These are phyloP conservation scores for Acanthis flammea DNA, from an alignment of 2,797 vertebrate genomes.

Conservation along the genomic window DNA sequence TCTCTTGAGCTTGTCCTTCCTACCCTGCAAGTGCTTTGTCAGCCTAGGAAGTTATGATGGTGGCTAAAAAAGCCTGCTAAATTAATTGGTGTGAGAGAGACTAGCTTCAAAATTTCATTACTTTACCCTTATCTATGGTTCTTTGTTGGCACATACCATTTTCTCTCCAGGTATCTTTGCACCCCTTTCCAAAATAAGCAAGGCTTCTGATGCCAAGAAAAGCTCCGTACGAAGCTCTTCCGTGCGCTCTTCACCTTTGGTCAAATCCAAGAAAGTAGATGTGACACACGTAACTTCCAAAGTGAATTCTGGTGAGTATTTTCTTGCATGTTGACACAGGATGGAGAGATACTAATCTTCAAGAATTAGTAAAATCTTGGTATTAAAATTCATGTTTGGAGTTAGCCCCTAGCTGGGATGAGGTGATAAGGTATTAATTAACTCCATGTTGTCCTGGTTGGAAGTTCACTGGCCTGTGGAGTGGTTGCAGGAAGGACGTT, in stretches of 20 bases:
- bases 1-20: background rate
- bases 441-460: rapidly evolving
- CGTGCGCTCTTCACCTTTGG: constrained; percentile 48
- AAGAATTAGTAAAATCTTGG: background rate
- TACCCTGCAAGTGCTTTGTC: background rate
- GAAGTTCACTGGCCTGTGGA: background rate
- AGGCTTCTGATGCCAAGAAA: constrained; percentile 82
- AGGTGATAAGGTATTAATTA: background rate
- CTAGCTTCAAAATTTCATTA: background rate
- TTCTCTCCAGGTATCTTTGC: constrained; percentile 89
- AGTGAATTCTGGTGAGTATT: constrained; percentile 85
- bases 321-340: background rate
- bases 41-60: background rate
- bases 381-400: background rate
- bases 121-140: background rate
- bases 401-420: background rate
- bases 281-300: constrained; percentile 83
- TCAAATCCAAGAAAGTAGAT: constrained; percentile 81
- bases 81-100: background rate
- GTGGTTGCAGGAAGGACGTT: rapidly evolving
- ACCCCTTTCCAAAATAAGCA: constrained; percentile 93
- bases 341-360: background rate
- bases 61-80: background rate
- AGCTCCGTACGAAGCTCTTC: constrained; percentile 31
- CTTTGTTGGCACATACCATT: background rate